Base-by-base conservation (phyloP, 2,113 vertebrate species). In the Nothoprocta perdicaria region DNA sequence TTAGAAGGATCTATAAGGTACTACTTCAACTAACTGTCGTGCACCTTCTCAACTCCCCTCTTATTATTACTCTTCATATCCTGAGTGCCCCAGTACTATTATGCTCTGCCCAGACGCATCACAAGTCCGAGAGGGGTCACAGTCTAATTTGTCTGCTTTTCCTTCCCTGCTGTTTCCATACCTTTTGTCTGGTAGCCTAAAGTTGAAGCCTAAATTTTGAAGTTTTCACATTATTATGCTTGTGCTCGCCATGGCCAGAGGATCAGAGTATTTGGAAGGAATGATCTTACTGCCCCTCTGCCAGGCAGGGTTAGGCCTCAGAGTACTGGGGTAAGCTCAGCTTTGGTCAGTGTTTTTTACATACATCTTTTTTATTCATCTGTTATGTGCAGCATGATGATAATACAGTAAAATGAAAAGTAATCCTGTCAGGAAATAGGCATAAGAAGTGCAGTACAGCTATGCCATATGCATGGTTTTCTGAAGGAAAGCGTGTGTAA, bases 1-100 rank as follows among this genome's bases (percentile, higher is more conserved):
- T 97, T 97, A 86, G 55, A 95, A 96, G 94, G 96, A 97, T 97
- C 97, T 96, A 97, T 96, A 96, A 94, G 97, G 95, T 97, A 94
- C 91, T 96, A 50, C 71, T 84, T 93, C 72, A 89, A 86, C 75
- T 89, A 87, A 91, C 78, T 52, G 75, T 86, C 65, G 67, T 67
- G 77, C 82, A 95, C 81, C 90, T 92, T 72, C 68, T 93, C 80
- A 93, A 67, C 52, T 91, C 76, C 88, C 88, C 65, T 91, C 40
- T 78, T 81, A 83, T 85, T 85, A 92, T 95, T 91, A 94, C 68
- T 84, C 58, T 83, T 94, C 91, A 84, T 86, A 88, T 63, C 58
- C 81, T 38, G 77, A 80, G 41, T 79, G 58, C 12, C 74, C 71
- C 57, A 67, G 40, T 84, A 50, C 38, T 68, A 65, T 45, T 79